Conservation (phyloP, 2,888 invertebrate species). For the Apamea crenata region DNA sequence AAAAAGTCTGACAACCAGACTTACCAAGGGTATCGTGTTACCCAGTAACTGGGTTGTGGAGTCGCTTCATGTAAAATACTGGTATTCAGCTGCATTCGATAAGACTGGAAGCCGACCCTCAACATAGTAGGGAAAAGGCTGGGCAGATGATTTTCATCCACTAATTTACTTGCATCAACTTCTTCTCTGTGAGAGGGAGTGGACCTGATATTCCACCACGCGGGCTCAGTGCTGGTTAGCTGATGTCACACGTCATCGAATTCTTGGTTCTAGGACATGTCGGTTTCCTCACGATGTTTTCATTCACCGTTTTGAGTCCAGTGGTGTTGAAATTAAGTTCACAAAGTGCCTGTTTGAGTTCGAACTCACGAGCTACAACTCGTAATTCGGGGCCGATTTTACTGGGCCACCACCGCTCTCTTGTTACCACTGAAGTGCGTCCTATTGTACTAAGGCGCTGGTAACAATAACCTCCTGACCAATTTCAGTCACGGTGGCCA, state of each 20-base stretch:
- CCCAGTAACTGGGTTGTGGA: too few relatives aligned
- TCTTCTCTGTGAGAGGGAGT: background rate
- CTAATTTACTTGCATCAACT: background rate
- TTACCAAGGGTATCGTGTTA: background rate
- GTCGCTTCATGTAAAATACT: background rate
- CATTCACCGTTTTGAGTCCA: too few relatives aligned
- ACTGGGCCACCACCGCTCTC: too few relatives aligned
- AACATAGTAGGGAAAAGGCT: background rate
- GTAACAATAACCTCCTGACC: too few relatives aligned
- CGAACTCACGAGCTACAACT: too few relatives aligned
- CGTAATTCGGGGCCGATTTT: too few relatives aligned
- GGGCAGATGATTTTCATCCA: background rate
- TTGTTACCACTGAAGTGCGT: too few relatives aligned
- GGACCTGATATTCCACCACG: background rate
- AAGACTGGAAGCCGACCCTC: background rate
- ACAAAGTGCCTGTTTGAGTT: too few relatives aligned
- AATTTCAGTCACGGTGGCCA: too few relatives aligned
- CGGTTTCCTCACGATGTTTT: background rate
- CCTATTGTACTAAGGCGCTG: too few relatives aligned
- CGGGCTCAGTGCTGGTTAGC: background rate
- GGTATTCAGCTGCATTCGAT: background rate
- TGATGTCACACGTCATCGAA: background rate
- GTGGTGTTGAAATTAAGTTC: too few relatives aligned
- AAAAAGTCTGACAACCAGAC: background rate
- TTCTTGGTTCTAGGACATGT: background rate